Percentiles rank a stretch among this genome's conserved stretches.
Conservation (phyloP, 2,797 vertebrate species). For the Hydrolagus colliei region DNA sequence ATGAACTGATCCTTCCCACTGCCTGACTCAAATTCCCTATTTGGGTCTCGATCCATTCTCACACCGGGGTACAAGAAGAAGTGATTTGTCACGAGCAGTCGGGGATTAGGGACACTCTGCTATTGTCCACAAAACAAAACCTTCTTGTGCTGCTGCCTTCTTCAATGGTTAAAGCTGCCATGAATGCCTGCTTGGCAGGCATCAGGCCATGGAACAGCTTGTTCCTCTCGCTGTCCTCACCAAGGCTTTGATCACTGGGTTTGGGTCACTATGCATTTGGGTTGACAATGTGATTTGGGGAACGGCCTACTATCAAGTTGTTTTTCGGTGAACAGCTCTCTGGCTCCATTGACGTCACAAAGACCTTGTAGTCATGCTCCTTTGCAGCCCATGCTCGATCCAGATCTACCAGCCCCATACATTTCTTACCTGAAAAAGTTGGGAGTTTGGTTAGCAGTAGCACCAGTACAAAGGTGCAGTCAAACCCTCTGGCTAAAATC, state of each 20-base stretch:
- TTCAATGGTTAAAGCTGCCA: background rate
- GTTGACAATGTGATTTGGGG: background rate
- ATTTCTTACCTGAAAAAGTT: conserved; percentile 65
- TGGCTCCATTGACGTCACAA: conserved; percentile 88
- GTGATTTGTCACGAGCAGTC: background rate
- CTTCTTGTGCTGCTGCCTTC: background rate
- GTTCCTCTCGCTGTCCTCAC: background rate
- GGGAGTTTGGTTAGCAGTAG: background rate
- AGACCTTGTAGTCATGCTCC: conserved; percentile 67
- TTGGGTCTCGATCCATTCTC: background rate
- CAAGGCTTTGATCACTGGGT: background rate
- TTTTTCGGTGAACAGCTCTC: conserved; percentile 95
- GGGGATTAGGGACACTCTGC: background rate
- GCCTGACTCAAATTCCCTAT: background rate
- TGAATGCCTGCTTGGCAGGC: background rate
- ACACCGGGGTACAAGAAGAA: background rate
- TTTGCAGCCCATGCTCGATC: conserved; percentile 87
- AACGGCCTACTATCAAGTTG: conserved; percentile 81
- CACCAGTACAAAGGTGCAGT: background rate
- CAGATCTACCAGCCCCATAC: conserved; percentile 92
- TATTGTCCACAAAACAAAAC: background rate
- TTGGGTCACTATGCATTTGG: background rate
- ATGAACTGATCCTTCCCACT: background rate
- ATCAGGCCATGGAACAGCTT: background rate
- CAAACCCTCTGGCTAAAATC: background rate